phyloP scores from a whole-genome alignment of 2,113 vertebrate genomes.

The Toxostoma redivivum region DNA sequence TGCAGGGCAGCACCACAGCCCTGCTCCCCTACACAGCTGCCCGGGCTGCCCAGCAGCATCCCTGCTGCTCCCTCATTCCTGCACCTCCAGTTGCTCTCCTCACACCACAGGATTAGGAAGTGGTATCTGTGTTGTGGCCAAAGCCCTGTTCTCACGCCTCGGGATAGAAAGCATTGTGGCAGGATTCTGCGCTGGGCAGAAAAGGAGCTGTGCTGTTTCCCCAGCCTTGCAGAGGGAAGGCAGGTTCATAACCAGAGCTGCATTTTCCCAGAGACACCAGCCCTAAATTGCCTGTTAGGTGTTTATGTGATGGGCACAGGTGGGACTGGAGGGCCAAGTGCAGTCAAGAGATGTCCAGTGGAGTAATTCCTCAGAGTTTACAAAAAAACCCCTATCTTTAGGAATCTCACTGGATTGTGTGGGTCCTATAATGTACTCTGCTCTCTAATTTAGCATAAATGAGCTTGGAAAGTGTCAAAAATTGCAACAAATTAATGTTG shows the following conservation, averaged over 20 bases:
- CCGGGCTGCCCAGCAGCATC: background rate
- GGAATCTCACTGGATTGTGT: background rate
- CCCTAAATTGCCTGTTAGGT: background rate
- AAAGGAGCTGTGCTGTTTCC: background rate
- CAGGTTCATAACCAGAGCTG: background rate
- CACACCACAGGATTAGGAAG: background rate
- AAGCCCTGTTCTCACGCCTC: background rate
- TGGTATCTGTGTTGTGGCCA: rapidly evolving
- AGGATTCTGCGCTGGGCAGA: background rate
- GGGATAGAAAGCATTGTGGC: rapidly evolving
- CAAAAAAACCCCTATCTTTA: background rate
- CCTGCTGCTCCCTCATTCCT: background rate
- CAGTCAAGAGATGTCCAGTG: background rate
- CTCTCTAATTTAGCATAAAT: background rate
- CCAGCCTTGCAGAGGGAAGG: background rate
- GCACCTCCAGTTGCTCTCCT: background rate
- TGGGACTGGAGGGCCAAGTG: background rate
- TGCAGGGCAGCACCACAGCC: background rate
- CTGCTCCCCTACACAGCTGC: background rate
- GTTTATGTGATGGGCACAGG: background rate
- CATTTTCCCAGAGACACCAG: background rate
- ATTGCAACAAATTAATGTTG: background rate
- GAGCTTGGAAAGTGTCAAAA: background rate
- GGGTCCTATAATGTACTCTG: background rate
- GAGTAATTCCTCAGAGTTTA: background rate